phyloP scores from a whole-genome alignment of 2,888 invertebrate species.

The Lamellibrachia satsuma region DNA sequence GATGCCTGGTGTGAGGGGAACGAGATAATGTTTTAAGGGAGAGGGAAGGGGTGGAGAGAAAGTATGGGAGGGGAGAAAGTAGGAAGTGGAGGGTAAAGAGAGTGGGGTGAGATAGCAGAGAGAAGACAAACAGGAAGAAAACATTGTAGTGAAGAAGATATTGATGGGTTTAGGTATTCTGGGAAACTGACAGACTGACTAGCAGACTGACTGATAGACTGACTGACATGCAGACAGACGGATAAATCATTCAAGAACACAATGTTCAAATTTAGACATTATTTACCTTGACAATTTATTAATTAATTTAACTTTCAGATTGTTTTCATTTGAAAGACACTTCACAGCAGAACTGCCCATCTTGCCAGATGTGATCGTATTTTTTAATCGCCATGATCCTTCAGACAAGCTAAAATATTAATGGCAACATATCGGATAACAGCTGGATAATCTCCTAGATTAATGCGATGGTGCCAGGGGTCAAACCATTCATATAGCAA shows the following conservation, averaged over 20 bases:
- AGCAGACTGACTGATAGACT: background rate
- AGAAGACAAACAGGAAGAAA: background rate
- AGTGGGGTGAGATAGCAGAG: background rate
- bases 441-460: conserved; percentile 17
- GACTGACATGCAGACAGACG: background rate
- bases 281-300: background rate
- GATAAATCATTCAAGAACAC: background rate
- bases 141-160: background rate
- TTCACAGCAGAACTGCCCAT: background rate
- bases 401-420: background rate
- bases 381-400: background rate
- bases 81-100: background rate
- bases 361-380: background rate
- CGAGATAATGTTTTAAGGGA: background rate
- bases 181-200: background rate
- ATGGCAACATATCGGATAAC: conserved; percentile 8
- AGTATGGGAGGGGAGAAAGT: too few species aligned
- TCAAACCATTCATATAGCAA: background rate
- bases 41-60: background rate
- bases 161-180: background rate
- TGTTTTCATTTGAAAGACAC: background rate
- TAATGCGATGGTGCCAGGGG: conserved; percentile 1
- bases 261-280: too few species aligned
- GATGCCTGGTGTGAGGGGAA: background rate
- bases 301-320: background rate